Percentiles rank a stretch among this genome's conserved stretches.
These are phyloP conservation scores for rat (Rattus norvegicus) DNA, from an alignment of 2,113 vertebrate genomes.

Conservation along the genomic window DNA sequence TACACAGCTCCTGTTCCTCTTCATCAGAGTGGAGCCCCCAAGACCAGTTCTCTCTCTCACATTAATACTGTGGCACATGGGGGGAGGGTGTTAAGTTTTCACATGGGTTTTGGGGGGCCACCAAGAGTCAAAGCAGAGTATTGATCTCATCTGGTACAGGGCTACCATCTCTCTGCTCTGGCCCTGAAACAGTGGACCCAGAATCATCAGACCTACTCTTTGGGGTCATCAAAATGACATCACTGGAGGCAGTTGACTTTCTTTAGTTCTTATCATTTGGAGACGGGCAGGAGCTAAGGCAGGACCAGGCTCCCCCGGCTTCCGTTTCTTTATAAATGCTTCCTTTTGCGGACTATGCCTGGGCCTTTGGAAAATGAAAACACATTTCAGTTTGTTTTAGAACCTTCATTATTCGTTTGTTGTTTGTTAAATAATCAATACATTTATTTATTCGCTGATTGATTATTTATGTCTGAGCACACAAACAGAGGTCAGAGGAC, in stretches of 20 bases:
- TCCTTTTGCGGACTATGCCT: not conserved
- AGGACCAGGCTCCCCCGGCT: too few relatives aligned
- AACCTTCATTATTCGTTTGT: not conserved
- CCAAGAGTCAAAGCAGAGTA: not conserved
- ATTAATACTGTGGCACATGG: not conserved
- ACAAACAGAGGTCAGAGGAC: not conserved
- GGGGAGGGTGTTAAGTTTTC: not conserved
- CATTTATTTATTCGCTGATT: too few relatives aligned
- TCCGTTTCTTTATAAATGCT: not conserved
- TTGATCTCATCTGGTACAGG: too few relatives aligned
- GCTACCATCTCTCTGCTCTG: too few relatives aligned
- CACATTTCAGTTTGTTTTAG: not conserved
- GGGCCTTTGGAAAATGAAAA: not conserved
- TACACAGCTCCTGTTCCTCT: not conserved
- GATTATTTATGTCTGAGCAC: not conserved
- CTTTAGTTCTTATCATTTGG: not conserved
- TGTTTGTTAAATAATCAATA: too few relatives aligned
- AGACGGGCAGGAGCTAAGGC: not conserved
- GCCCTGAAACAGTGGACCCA: fast-evolving
- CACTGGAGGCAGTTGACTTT: not conserved
- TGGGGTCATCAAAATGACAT: not conserved
- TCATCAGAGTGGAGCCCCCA: not conserved
- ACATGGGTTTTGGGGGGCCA: not conserved
- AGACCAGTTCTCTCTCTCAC: not conserved
- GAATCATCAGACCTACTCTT: not conserved